A percentile compares a stretch with the other conserved stretches of the same genome.
These are phyloP conservation scores for Lagria hirta DNA, from an alignment of 2,888 invertebrate species.

Conservation along the genomic window DNA sequence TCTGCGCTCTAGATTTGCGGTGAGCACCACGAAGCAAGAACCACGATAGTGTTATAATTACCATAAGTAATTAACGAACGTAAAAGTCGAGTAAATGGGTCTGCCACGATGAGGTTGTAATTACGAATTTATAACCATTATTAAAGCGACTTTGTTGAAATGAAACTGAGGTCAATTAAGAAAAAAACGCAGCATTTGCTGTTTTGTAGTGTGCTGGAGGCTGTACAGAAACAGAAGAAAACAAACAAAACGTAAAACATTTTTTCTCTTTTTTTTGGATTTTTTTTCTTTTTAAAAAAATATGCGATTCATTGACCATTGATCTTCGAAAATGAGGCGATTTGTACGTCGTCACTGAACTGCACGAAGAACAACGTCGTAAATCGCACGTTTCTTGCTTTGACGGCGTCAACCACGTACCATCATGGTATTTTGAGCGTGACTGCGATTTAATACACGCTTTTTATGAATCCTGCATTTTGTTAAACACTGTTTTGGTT, in stretches of 20 bases:
- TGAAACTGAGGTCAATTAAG: conserved; percentile 1
- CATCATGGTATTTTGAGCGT: no score
- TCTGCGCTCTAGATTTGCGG: conserved; percentile 13
- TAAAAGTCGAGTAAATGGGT: conserved; percentile 11
- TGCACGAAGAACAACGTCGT: conserved; percentile 16
- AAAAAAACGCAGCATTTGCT: background rate
- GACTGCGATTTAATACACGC: no score
- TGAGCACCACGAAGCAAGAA: conserved; percentile 3
- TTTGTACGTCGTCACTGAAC: conserved; percentile 19
- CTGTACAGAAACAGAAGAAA: no score
- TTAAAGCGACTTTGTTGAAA: conserved; percentile 9
- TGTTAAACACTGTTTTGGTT: no score
- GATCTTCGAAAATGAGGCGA: conserved; percentile 15
- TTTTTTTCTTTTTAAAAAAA: conserved; percentile 2
- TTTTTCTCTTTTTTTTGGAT: conserved; percentile 11
- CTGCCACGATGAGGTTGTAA: conserved; percentile 13
- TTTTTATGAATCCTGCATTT: no score
- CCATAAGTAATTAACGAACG: conserved; percentile 19
- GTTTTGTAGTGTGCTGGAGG: background rate
- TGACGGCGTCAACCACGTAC: conserved; percentile 19
- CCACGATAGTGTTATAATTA: conserved; percentile 22
- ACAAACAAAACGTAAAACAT: background rate
- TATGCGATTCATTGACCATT: conserved; percentile 6
- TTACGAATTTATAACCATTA: conserved; percentile 17
- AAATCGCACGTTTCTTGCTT: conserved; percentile 18